Percentiles rank a stretch among this genome's conserved stretches.
Conservation (phyloP, 2,113 vertebrate species). For the Fukomys damarensis region DNA sequence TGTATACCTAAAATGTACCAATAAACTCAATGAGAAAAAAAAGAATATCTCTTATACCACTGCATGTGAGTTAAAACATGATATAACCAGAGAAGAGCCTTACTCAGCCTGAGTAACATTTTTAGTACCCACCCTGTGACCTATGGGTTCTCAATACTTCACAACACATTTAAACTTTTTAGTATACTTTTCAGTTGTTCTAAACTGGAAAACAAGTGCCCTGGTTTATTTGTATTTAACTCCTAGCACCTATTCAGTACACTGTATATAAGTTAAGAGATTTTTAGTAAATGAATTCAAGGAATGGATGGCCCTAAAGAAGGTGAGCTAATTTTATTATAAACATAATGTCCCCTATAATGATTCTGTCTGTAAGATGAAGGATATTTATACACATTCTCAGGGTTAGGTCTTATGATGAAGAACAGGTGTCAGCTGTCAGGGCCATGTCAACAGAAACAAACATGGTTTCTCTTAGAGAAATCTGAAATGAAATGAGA, state of each 20-base stretch:
- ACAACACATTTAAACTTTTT: not conserved
- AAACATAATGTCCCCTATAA: not conserved
- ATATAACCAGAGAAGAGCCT: not conserved
- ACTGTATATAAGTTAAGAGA: not conserved
- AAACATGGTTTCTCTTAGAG: not conserved
- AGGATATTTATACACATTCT: not conserved
- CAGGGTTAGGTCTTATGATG: not conserved
- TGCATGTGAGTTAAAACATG: not conserved
- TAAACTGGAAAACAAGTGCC: not conserved
- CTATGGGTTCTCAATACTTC: not conserved
- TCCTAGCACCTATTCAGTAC: not conserved
- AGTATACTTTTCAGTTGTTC: not conserved
- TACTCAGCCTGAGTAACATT: not conserved
- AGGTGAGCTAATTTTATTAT: conserved; percentile 1
- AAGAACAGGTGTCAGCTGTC: not conserved
- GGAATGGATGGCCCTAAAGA: not conserved
- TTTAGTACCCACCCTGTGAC: not conserved
- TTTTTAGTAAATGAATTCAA: conserved; percentile 42
- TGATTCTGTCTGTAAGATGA: not conserved
- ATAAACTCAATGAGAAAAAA: no score
- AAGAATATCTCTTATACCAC: not conserved
- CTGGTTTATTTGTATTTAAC: conserved; percentile 32
- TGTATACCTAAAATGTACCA: no score
- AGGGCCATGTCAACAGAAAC: not conserved
- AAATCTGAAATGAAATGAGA: not conserved